Evolutionary conservation across 1,140 invertebrate species (phyloP), one percentile per base, ranked within the genome.

Genomic region (Papilio glaucus): DNA sequence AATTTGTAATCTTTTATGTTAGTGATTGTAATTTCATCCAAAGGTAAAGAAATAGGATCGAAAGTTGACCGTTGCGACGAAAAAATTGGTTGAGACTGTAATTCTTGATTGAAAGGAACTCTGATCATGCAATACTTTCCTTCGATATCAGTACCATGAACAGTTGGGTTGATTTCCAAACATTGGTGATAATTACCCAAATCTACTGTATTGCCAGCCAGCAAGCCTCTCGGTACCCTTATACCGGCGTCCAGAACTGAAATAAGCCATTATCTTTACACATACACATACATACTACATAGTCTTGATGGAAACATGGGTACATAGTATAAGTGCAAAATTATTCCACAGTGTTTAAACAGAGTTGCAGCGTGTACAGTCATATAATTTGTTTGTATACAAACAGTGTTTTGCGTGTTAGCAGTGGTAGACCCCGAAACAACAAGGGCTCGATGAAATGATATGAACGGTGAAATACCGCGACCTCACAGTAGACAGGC

Each of bases 101-200:
- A 72, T 6, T 78, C 39, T 57, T 57, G 49, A 57, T 57, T 57
- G 21, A 79, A 15, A 8, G 81, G 78, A 21, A 82, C 73, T 26
- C 60, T 49, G 24, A 86, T 79, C 57, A 71, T 63, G 45, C 81
- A 84, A 53, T 82, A 84, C 71, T 86, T 86, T 65, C 84, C 84
- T 68, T 77, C 67, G 15, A 84, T 77, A 12, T 45, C 18, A 74
- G 73, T 78, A 38, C 72, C 69, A 41, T 75, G 26, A 0, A 71
- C 45, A 21, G 24, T 7, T 62, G 76, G 26, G 6, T 76, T 62
- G 0, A 84, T 84, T 1, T 10, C 71, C 9, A 86, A 63, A 67
- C 84, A 86, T 76, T 84, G 78, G 29, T 77, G 61, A 37, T 78
- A 86, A 37, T 81, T 84, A 4, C 84, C 84, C 15, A 81, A 33